Conservation (phyloP, 2,113 vertebrate genomes). For the Podarcis cretensis region DNA sequence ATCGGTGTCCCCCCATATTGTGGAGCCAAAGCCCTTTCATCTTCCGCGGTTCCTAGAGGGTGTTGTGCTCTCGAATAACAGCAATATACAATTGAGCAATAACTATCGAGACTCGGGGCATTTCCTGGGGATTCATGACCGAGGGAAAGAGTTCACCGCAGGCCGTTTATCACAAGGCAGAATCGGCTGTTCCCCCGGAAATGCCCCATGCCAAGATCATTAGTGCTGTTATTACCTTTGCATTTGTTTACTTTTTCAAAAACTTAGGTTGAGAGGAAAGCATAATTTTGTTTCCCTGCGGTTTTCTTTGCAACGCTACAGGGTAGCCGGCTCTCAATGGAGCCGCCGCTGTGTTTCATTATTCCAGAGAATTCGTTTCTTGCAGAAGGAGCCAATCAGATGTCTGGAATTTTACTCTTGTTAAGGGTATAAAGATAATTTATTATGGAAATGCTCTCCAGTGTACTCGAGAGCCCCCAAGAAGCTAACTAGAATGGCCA, state of each 20-base stretch:
- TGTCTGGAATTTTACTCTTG: constrained; percentile 49
- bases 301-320: constrained; percentile 28
- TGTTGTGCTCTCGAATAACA: constrained; percentile 66
- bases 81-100: constrained; percentile 60
- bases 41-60: constrained; percentile 46
- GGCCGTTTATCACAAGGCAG: constrained; percentile 59
- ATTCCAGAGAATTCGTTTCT: constrained; percentile 47
- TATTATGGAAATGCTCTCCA: constrained; percentile 62
- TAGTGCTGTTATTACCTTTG: constrained; percentile 60
- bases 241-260: constrained; percentile 60
- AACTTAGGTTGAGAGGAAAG: constrained; percentile 24
- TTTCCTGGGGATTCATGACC: constrained; percentile 66
- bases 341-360: constrained; percentile 30
- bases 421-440: constrained; percentile 64
- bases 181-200: constrained; percentile 54
- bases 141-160: constrained; percentile 62
- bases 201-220: constrained; percentile 51
- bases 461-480: constrained; percentile 4
- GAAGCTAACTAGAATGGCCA: constrained; percentile 45
- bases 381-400: constrained; percentile 50
- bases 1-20: constrained; percentile 50
- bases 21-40: constrained; percentile 65
- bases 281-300: constrained; percentile 27
- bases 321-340: constrained; percentile 59
- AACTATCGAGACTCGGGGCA: constrained; percentile 40